These are phyloP conservation scores for Liolophura sinensis DNA, from an alignment of 1,140 invertebrate species.

Conservation along the genomic window DNA sequence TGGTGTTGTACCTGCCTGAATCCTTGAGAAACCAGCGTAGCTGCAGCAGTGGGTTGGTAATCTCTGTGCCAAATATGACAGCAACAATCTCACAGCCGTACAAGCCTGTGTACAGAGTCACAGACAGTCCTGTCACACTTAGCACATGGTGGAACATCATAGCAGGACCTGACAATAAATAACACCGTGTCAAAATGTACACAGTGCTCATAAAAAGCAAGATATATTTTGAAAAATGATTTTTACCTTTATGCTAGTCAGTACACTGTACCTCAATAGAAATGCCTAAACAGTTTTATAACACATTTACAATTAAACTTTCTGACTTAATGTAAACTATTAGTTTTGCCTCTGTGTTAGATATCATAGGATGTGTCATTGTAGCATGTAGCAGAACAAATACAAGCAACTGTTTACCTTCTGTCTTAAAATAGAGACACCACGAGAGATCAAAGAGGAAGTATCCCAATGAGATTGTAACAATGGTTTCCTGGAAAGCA, in stretches of 20 bases:
- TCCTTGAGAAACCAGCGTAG: slow-evolving; percentile 54
- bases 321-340: background rate
- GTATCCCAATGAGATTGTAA: slow-evolving; percentile 48
- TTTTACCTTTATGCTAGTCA: background rate
- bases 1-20: slow-evolving; percentile 31
- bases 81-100: slow-evolving; percentile 54
- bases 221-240: slow-evolving; percentile 1
- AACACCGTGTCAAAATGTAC: background rate
- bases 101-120: slow-evolving; percentile 32
- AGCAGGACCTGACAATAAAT: slow-evolving; percentile 34
- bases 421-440: slow-evolving; percentile 52
- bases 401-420: slow-evolving; percentile 37
- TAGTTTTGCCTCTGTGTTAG: background rate
- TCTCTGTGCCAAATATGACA: slow-evolving; percentile 51
- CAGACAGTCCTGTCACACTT: slow-evolving; percentile 41
- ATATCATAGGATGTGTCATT: background rate
- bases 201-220: background rate
- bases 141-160: slow-evolving; percentile 56
- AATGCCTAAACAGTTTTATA: no score
- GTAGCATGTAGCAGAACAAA: background rate
- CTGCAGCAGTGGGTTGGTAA: slow-evolving; percentile 58
- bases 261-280: no score
- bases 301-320: no score
- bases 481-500: slow-evolving; percentile 34
- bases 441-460: slow-evolving; percentile 54